Conservation (phyloP, 2,113 vertebrate species). For the Nothoprocta perdicaria region DNA sequence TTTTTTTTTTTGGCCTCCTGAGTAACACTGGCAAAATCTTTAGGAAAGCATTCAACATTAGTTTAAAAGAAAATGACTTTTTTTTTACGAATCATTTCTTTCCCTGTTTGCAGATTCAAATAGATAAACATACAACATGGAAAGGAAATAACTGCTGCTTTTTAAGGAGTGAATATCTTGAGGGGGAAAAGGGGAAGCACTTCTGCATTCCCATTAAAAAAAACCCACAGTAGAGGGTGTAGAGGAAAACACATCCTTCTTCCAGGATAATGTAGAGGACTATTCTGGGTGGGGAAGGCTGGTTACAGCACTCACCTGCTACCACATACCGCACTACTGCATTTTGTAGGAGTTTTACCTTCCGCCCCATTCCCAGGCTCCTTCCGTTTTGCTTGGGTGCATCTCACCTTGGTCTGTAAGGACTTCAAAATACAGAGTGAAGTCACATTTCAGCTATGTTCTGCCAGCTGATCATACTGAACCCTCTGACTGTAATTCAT, state of each 20-base stretch:
- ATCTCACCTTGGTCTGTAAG: neutral
- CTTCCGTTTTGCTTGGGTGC: neutral
- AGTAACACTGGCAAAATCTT: constrained; percentile 7
- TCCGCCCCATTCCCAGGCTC: neutral
- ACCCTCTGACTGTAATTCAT: constrained; percentile 20
- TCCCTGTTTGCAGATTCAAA: neutral
- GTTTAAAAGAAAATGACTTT: constrained; percentile 1
- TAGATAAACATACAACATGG: neutral
- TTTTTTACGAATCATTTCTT: neutral
- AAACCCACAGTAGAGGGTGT: neutral
- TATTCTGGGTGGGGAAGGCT: neutral
- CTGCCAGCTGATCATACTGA: neutral
- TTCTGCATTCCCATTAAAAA: neutral
- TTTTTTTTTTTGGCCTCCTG: neutral
- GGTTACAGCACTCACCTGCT: neutral
- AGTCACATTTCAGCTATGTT: neutral
- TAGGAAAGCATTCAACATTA: neutral
- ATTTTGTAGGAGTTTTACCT: neutral
- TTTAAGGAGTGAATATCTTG: neutral
- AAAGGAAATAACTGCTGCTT: neutral
- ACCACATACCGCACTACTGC: neutral
- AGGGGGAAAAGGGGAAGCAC: neutral
- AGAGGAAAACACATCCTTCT: neutral
- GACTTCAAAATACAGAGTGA: neutral
- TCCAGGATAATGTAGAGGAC: neutral